Base-by-base conservation (phyloP, 2,888 invertebrate species). In the Ophion ellenae region DNA sequence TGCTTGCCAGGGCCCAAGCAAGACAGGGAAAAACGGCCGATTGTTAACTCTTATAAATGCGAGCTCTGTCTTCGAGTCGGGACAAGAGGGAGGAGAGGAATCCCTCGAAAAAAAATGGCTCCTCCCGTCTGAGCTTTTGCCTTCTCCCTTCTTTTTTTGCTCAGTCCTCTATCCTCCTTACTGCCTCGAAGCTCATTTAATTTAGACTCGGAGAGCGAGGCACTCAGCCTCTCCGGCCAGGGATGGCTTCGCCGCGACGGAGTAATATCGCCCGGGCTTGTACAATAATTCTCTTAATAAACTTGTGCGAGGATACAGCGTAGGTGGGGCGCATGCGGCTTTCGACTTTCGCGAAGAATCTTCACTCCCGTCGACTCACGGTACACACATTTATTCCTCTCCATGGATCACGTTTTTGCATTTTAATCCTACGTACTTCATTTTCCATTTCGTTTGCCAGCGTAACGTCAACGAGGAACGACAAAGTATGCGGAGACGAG, bases 251-350 rank as follows among this genome's bases (percentile, higher is more conserved):
- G 67, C 20, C 47, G 57, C 40, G 40, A 75, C 47, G 69, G 67
- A 75, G 74, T 81, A 69, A 67, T 61, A 75, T 64, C 61, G 61
- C 61, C 47, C 40, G 71, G 77, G 36, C 64, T 47, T 47, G n/a
- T 57, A 36, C 76, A 69, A 77, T 73, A 77, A 77, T 83, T 83
- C 57, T 73, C 71, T 71, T 73, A 28, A 83, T 71, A 83, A 83
- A 83, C 71, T 66, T 61, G 20, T 45, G 57, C 40, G 40, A 28
- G 64, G 28, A 70, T 77, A 32, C 45, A 24, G 40, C 20, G 9
- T 32, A 76, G 11, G 63, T 20, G 61, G 17, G 32, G 64, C 53
- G n/a, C 24, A 45, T 67, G 24, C 70, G 40, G 7, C 40, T 40
- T 9, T 40, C 7, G 7, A 40, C 40, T 40, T 40, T 0, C 9